Evolutionary conservation across 2,888 invertebrate genomes (phyloP).

Genomic region (Athalia cordata): DNA sequence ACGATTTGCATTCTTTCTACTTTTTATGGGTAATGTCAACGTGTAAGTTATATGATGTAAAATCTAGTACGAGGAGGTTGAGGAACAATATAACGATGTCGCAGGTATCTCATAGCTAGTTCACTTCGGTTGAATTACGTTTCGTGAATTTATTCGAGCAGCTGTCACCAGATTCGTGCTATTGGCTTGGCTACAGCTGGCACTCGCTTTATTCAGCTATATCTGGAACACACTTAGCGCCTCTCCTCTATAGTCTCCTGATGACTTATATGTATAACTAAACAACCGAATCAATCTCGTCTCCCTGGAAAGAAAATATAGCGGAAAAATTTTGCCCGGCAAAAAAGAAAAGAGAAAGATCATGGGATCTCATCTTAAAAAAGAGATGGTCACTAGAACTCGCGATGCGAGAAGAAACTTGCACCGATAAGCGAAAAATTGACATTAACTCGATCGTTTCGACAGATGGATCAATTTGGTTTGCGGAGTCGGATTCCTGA

Average conservation of each 20-base stretch:
- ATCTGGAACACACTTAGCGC: slow-evolving; percentile 5
- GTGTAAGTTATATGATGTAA: not conserved
- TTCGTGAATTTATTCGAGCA: slow-evolving; percentile 40
- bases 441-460: too few species aligned
- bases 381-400: too few species aligned
- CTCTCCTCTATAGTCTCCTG: not conserved
- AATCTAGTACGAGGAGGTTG: not conserved
- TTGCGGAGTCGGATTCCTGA: too few species aligned
- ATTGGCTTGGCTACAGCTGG: slow-evolving; percentile 44
- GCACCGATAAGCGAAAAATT: too few species aligned
- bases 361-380: too few species aligned
- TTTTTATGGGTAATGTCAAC: too few species aligned
- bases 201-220: slow-evolving; percentile 19
- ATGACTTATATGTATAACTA: not conserved
- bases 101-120: slow-evolving; percentile 7
- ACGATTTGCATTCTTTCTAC: too few species aligned
- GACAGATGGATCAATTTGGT: too few species aligned
- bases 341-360: too few species aligned
- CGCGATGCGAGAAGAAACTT: too few species aligned
- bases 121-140: slow-evolving; percentile 20
- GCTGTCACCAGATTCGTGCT: slow-evolving; percentile 29
- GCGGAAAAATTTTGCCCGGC: not conserved
- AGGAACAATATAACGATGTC: slow-evolving; percentile 6
- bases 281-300: slow-evolving; percentile 25
- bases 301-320: not conserved